These are phyloP conservation scores for Hartigia nigra DNA, from an alignment of 2,888 invertebrate species.

Conservation along the genomic window DNA sequence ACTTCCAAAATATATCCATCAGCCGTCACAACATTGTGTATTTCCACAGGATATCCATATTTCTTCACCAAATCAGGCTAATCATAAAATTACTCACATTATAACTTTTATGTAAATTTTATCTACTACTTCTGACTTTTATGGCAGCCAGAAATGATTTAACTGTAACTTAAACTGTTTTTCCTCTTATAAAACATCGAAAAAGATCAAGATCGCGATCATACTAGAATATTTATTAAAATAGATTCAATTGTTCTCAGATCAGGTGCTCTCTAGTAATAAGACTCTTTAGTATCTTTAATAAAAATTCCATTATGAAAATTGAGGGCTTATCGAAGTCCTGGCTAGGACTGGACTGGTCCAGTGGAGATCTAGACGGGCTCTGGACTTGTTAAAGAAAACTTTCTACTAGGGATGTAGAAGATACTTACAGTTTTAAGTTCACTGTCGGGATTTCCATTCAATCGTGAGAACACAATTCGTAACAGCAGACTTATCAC, in stretches of 20 bases:
- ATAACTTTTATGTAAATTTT: neutral
- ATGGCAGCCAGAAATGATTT: neutral
- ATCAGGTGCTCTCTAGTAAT: too few relatives aligned
- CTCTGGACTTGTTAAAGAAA: too few relatives aligned
- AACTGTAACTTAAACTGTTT: neutral
- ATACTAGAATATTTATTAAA: too few relatives aligned
- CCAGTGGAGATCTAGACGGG: too few relatives aligned
- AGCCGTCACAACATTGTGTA: constrained; percentile 61
- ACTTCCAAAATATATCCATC: constrained; percentile 68
- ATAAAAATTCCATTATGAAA: too few relatives aligned
- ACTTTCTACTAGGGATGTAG: neutral
- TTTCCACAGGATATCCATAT: constrained; percentile 67
- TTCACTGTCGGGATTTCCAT: constrained; percentile 17
- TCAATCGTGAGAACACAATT: neutral
- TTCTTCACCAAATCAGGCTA: constrained; percentile 61
- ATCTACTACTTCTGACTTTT: neutral
- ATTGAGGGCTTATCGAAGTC: too few relatives aligned
- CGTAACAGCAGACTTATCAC: too few relatives aligned
- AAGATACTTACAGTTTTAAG: constrained; percentile 14
- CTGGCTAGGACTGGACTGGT: too few relatives aligned
- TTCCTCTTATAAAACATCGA: too few relatives aligned
- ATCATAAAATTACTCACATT: neutral
- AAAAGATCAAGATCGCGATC: too few relatives aligned
- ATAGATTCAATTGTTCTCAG: too few relatives aligned
- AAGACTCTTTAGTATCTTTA: too few relatives aligned